These are phyloP conservation scores for Neostethus bicornis DNA, from an alignment of 2,797 vertebrate species.

Conservation along the genomic window DNA sequence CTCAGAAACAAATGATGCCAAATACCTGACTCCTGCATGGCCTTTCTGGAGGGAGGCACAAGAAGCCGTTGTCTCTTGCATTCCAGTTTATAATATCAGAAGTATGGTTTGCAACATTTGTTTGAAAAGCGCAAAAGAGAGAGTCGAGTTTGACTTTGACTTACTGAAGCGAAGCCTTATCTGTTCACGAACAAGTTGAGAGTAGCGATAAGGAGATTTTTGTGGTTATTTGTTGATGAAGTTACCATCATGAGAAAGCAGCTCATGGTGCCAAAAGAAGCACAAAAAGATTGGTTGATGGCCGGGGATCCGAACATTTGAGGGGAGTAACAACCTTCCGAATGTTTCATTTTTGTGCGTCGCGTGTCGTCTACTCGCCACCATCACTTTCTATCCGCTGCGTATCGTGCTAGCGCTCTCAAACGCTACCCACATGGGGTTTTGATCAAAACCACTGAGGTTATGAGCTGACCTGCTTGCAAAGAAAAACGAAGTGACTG, in stretches of 20 bases:
- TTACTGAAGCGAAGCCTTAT: not conserved
- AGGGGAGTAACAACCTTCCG: not conserved
- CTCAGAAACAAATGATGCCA: conserved; percentile 75
- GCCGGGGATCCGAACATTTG: not conserved
- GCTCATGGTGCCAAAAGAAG: no score
- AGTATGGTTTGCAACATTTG: conserved; percentile 12
- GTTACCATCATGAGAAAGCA: not conserved
- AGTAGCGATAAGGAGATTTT: no score
- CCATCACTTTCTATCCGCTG: not conserved
- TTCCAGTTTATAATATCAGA: conserved; percentile 43
- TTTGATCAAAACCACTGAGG: not conserved
- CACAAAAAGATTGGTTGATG: no score
- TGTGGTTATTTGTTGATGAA: not conserved
- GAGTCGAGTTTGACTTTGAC: no score
- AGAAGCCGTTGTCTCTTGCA: conserved; percentile 25
- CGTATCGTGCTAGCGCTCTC: not conserved
- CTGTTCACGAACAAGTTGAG: not conserved
- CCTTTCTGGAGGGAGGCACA: conserved; percentile 39
- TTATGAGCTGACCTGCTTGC: not conserved
- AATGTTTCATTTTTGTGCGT: not conserved
- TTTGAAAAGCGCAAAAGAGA: conserved; percentile 3
- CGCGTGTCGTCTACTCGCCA: not conserved
- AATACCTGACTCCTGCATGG: conserved; percentile 66
- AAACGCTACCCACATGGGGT: not conserved
- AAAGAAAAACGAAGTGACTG: not conserved